Evolutionary conservation across 2,113 vertebrate genomes (phyloP).

Genomic region (Alligator sinensis): DNA sequence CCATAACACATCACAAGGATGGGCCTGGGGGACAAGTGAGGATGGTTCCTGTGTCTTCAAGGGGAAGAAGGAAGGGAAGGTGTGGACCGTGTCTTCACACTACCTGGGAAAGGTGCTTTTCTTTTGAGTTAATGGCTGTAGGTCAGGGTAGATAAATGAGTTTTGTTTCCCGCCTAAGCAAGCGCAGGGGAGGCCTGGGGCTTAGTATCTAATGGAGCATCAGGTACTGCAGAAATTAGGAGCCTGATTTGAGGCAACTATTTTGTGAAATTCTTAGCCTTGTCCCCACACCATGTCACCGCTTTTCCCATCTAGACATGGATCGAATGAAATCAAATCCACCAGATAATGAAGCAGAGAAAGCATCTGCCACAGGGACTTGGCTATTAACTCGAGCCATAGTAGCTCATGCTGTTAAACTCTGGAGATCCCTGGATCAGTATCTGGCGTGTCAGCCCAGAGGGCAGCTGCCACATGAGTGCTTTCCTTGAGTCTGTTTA

Average conservation of each 20-base stretch:
- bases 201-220: not conserved
- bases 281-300: not conserved
- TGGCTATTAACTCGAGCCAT: not conserved
- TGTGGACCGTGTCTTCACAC: not conserved
- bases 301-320: not conserved
- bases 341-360: not conserved
- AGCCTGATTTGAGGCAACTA: not conserved
- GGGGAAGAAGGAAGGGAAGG: not conserved
- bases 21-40: not conserved
- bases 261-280: not conserved
- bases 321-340: not conserved
- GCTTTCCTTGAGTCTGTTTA: not conserved
- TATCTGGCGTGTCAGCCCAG: conserved; percentile 18
- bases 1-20: not conserved
- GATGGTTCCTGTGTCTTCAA: not conserved
- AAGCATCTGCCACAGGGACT: not conserved
- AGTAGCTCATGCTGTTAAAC: not conserved
- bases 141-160: not conserved
- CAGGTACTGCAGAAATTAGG: not conserved
- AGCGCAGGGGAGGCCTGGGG: not conserved
- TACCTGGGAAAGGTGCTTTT: not conserved
- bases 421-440: not conserved
- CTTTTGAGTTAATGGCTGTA: not conserved
- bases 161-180: not conserved
- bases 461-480: not conserved